Conservation (phyloP, 2,113 vertebrate genomes). For the Lampris incognitus region DNA sequence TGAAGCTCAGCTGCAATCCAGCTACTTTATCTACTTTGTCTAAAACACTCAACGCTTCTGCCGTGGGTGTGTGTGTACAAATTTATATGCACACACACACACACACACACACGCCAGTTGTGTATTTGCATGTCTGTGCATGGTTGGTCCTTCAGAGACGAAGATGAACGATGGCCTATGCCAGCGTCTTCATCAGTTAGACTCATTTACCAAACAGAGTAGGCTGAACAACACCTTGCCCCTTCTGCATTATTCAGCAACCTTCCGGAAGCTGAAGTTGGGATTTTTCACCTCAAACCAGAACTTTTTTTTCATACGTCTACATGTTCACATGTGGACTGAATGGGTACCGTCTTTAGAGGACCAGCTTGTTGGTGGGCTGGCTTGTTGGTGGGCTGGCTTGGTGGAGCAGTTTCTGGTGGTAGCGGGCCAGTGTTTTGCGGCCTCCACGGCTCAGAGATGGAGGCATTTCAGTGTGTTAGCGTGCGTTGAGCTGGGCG, state of each 20-base stretch:
- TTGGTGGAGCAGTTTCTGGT: too few relatives aligned
- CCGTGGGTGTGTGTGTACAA: neutral
- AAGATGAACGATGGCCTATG: slow-evolving; percentile 63
- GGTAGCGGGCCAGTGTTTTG: too few relatives aligned
- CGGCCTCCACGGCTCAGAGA: too few relatives aligned
- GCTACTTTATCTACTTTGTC: slow-evolving; percentile 8
- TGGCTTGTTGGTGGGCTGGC: too few relatives aligned
- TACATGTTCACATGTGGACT: too few relatives aligned
- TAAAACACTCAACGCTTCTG: neutral
- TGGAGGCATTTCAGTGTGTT: too few relatives aligned
- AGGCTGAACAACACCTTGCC: slow-evolving; percentile 29
- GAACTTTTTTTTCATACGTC: neutral
- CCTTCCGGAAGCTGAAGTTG: neutral
- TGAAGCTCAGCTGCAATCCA: neutral
- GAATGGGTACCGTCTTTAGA: too few relatives aligned
- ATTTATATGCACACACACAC: neutral
- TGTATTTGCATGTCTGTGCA: neutral
- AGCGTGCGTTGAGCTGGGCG: too few relatives aligned
- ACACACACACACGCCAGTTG: too few relatives aligned
- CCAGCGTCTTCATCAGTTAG: slow-evolving; percentile 71
- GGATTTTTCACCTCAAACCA: slow-evolving; percentile 31
- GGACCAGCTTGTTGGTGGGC: too few relatives aligned
- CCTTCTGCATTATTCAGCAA: slow-evolving; percentile 43
- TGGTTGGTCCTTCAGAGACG: slow-evolving; percentile 65
- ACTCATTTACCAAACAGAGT: slow-evolving; percentile 65